Conservation (phyloP, 2,888 invertebrate genomes). For the Spialia ferax region DNA sequence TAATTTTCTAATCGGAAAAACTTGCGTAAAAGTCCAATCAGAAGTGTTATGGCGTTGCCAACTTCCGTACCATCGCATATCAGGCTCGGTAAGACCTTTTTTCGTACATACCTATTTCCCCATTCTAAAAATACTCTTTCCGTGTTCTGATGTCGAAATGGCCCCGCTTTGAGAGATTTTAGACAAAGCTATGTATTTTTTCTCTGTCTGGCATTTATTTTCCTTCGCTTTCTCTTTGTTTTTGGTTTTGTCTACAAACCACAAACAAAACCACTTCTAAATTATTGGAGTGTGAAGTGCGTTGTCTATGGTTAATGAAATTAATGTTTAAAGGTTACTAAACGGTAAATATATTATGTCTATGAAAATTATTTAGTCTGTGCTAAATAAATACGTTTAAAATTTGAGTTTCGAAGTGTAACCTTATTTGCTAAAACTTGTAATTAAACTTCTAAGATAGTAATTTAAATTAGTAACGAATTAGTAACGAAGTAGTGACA, state of each 20-base stretch:
- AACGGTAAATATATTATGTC: no score
- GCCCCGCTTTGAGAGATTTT: conserved; percentile 2
- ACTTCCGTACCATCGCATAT: not conserved
- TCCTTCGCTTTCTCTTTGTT: not conserved
- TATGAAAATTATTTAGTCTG: no score
- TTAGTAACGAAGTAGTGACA: no score
- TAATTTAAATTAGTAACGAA: no score
- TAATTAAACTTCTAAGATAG: no score
- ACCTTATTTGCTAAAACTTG: no score
- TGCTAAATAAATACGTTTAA: no score
- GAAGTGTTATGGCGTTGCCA: not conserved
- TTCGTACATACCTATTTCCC: not conserved
- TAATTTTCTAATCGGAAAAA: not conserved
- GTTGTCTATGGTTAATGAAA: not conserved
- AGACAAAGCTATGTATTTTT: conserved; percentile 6
- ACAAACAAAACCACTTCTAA: not conserved
- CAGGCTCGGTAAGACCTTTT: not conserved
- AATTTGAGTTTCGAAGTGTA: no score
- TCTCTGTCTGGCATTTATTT: not conserved
- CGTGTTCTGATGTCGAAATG: conserved; percentile 5
- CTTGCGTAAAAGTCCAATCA: not conserved
- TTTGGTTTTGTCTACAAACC: not conserved
- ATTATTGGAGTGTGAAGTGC: not conserved
- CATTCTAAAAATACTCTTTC: not conserved
- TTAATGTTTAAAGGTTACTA: no score